Base-by-base conservation (phyloP, 2,113 vertebrate species). In the Nothoprocta pentlandii region DNA sequence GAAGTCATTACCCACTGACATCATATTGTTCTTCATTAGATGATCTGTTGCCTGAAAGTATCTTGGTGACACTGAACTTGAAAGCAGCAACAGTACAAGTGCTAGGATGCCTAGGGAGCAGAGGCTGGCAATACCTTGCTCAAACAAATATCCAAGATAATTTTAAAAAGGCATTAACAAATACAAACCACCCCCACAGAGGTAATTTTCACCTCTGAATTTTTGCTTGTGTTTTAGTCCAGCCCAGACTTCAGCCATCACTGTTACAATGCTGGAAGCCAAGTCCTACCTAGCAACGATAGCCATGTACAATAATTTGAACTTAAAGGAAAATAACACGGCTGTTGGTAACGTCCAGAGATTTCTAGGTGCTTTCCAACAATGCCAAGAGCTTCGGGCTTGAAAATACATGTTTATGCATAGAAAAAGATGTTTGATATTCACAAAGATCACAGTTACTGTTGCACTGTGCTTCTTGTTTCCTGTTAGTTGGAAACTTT, bases 181-280 rank as follows among this genome's bases (percentile, higher is more conserved):
- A 94, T 79, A 67, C 77, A 89, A 92, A 76, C 93, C 88, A 94
- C 94, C 92, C 95, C 94, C 59, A 95, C 93, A 84, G 94, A 95
- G 95, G 93, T 97, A 96, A 96, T 97, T 96, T 96, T 96, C 96
- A 95, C 95, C 94, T 97, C 94, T 93, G 94, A 92, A 85, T 93
- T 87, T 95, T 94, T 69, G 67, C 77, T 66, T 47, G 74, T 81
- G 94, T 95, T 88, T 79, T 74, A 92, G 92, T 93, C 83, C 86
- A 93, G 77, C 85, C 49, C 70, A 87, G 95, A 49, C 92, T 93
- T 95, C 86, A 93, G 78, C 92, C 88, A 82, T 95, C 78, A 73
- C 70, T 77, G 90, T 82, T 90, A 70, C 90, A 87, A 92, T 80
- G 93, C 95, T 93, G 94, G 93, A 96, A 95, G 90, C 95, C 92